A percentile compares a stretch with the other conserved stretches of the same genome.
Evolutionary conservation across 1,140 invertebrate genomes (phyloP).

Genomic region (Euschistus heros): DNA sequence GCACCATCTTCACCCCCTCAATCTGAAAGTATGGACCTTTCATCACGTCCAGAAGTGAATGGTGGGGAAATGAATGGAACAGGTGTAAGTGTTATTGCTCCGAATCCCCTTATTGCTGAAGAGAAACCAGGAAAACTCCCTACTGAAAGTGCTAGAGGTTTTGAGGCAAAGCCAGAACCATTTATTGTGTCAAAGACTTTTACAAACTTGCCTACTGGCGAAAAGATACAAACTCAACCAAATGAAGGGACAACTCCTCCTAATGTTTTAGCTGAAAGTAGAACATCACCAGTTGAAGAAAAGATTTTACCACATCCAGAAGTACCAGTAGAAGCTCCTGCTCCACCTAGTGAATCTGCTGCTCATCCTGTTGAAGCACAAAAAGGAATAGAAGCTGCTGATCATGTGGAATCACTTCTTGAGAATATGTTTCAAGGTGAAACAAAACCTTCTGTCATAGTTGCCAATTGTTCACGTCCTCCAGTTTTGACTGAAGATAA

Average conservation of each 20-base stretch:
- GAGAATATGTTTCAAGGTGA: constrained; percentile 30
- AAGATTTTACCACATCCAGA: constrained; percentile 9
- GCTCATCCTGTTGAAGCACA: constrained; percentile 13
- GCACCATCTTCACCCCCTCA: constrained; percentile 17
- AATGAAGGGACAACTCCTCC: constrained; percentile 13
- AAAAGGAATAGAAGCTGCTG: constrained; percentile 14
- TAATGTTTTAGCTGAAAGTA: constrained; percentile 1
- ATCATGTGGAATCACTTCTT: constrained; percentile 29
- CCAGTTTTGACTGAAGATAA: constrained; percentile 27
- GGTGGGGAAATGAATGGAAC: constrained; percentile 22
- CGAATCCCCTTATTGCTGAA: constrained; percentile 23
- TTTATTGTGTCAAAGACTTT: neutral
- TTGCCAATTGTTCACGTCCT: constrained; percentile 19
- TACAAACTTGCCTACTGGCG: neutral
- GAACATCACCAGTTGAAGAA: constrained; percentile 10
- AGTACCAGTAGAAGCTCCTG: constrained; percentile 2
- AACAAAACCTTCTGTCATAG: constrained; percentile 22
- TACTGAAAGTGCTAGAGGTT: constrained; percentile 15
- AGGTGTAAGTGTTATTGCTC: constrained; percentile 27
- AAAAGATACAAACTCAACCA: constrained; percentile 8
- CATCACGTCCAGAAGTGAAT: constrained; percentile 16
- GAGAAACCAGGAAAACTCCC: constrained; percentile 3
- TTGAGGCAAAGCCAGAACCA: constrained; percentile 1
- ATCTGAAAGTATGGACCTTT: constrained; percentile 21
- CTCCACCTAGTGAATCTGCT: constrained; percentile 11